Percentiles rank a stretch among this genome's conserved stretches.
Conservation (phyloP, 2,797 vertebrate species). For the Odontamblyopus rebecca region DNA sequence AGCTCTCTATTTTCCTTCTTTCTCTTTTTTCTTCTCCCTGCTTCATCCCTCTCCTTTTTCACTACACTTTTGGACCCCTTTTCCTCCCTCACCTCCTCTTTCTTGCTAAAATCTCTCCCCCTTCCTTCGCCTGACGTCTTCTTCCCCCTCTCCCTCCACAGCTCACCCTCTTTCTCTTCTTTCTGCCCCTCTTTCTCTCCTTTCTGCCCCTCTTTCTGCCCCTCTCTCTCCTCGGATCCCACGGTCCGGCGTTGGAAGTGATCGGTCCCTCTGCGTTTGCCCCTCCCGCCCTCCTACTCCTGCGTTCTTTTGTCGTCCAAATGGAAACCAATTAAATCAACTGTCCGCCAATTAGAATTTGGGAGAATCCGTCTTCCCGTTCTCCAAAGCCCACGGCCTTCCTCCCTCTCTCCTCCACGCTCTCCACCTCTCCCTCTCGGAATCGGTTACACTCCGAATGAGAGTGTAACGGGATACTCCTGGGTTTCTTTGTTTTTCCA, state of each 20-base stretch:
- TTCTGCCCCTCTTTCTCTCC: constrained; percentile 51
- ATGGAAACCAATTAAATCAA: constrained; percentile 99
- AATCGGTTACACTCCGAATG: constrained; percentile 88
- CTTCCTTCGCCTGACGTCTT: no score
- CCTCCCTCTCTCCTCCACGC: constrained; percentile 64
- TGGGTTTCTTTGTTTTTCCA: constrained; percentile 84
- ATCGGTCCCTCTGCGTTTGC: constrained; percentile 88
- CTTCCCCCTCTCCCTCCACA: background rate
- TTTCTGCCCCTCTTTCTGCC: constrained; percentile 58
- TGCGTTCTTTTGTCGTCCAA: constrained; percentile 95
- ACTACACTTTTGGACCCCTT: background rate
- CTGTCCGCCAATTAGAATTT: constrained; percentile 99
- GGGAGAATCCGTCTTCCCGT: constrained; percentile 89
- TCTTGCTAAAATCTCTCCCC: background rate
- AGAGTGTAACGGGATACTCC: constrained; percentile 92
- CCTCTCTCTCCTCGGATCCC: constrained; percentile 78
- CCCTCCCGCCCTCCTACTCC: constrained; percentile 86
- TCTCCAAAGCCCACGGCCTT: constrained; percentile 85
- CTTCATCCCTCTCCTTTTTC: background rate
- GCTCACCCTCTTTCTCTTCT: background rate
- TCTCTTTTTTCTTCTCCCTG: no score
- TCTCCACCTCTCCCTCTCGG: constrained; percentile 74
- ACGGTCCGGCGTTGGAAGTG: constrained; percentile 92
- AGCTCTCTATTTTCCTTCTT: no score
- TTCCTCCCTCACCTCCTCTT: background rate